Base-by-base conservation (phyloP, 2,888 invertebrate species). In the Platynereis dumerilii region DNA sequence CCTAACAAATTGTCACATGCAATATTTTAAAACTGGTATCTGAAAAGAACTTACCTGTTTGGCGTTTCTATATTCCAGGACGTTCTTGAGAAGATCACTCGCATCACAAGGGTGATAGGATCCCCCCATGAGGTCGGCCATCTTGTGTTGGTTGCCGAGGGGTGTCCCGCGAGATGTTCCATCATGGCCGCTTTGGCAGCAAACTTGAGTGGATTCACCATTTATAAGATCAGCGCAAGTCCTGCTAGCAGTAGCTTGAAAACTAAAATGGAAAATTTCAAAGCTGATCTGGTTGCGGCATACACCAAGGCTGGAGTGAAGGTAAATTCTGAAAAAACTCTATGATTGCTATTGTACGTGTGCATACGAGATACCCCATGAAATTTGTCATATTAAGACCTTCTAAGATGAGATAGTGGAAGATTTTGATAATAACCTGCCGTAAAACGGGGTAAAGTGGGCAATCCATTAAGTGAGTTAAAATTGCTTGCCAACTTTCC, bases 231-330 rank as follows among this genome's bases (percentile, higher is more conserved):
- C 60, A 78, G 74, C 65, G 78, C 81, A 12, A 75, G 74, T 53
- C 74, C 76, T 3, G 64, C 74, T 26, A 69, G 72, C 10, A 69
- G 68, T 54, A 56, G 73, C 17, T 58, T 61, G 0, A 70, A 75
- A 20, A 73, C 77, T 58, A 75, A 76, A 60, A 75, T 82, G 73
- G 78, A 79, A 3, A 74, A 75, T 58, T 83, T 83, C 72, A 82
- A 82, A 70, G 75, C 77, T 3, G 82, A 83, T 63, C 72, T 83
- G 17, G 80, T 82, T 0, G 71, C 76, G 20, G 80, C 80, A 10
- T 83, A 81, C 68, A 80, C 78, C n/a, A 74, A 78, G 53, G 80
- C 83, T 59, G 83, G 83, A 1, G 76, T 81, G 26, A 81, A 78
- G 79, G 83, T 83, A 26, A 57, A 72, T 1, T 28, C 1, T 34